Conservation (phyloP, 92 coral and sea anemone species). For the Parazoanthus swiftii region DNA sequence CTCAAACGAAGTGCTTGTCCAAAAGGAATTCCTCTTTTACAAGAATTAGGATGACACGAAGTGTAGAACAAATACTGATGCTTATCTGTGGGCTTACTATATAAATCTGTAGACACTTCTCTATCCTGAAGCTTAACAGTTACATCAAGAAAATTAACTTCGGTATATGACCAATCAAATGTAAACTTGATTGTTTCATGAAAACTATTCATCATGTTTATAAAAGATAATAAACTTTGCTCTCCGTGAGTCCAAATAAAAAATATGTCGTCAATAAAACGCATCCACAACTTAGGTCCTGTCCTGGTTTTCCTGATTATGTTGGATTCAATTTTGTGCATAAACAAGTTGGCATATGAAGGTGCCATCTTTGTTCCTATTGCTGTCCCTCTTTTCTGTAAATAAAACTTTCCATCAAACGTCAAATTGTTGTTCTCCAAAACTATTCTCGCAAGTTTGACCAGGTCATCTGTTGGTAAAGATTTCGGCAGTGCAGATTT, state of each 20-base stretch:
- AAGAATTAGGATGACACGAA: slow-evolving; percentile 20
- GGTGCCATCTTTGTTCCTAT: slow-evolving; percentile 39
- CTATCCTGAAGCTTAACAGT: slow-evolving; percentile 7
- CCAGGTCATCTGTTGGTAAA: slow-evolving; percentile 4
- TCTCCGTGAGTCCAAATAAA: slow-evolving; percentile 27
- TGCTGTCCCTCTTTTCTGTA: slow-evolving; percentile 37
- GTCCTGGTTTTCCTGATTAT: background rate
- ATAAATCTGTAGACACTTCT: slow-evolving; percentile 19
- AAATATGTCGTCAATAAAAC: slow-evolving; percentile 30
- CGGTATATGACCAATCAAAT: background rate
- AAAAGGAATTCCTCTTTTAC: background rate
- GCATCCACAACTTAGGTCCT: slow-evolving; percentile 26
- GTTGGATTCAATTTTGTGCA: slow-evolving; percentile 24
- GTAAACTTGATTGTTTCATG: background rate
- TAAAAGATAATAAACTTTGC: slow-evolving; percentile 6
- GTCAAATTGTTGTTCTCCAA: slow-evolving; percentile 27
- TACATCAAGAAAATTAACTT: slow-evolving; percentile 24
- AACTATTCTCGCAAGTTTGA: slow-evolving; percentile 20
- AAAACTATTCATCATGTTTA: background rate
- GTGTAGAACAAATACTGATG: slow-evolving; percentile 19
- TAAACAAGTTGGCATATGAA: slow-evolving; percentile 17
- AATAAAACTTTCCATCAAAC: slow-evolving; percentile 32
- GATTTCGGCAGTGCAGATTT: background rate
- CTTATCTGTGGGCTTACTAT: slow-evolving; percentile 27
- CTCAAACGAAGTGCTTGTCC: slow-evolving; percentile 18